Percentiles rank a stretch among this genome's conserved stretches.
Evolutionary conservation across 1,140 invertebrate genomes (phyloP).

Genomic region (Zaprionus capensis): DNA sequence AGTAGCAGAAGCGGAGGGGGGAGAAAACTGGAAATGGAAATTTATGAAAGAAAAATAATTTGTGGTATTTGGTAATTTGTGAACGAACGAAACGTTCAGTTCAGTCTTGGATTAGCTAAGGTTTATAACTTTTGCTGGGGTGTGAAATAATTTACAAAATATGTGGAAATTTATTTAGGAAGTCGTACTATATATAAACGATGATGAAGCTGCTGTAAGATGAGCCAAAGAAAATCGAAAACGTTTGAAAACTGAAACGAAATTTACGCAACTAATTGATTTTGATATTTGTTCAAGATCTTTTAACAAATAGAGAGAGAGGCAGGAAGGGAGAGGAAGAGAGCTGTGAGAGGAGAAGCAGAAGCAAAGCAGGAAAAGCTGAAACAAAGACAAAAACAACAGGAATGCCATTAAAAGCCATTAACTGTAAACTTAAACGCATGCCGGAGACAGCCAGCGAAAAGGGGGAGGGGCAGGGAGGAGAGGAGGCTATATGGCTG

Average conservation of each 20-base stretch:
- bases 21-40: slow-evolving; percentile 42
- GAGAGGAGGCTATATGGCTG: neutral
- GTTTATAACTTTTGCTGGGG: slow-evolving; percentile 43
- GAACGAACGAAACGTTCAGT: slow-evolving; percentile 45
- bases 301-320: slow-evolving; percentile 51
- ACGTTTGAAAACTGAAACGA: slow-evolving; percentile 41
- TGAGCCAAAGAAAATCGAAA: slow-evolving; percentile 8
- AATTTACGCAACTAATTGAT: slow-evolving; percentile 80
- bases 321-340: neutral
- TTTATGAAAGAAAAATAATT: slow-evolving; percentile 41
- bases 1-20: neutral
- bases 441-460: slow-evolving; percentile 68
- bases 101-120: slow-evolving; percentile 52
- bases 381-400: slow-evolving; percentile 41
- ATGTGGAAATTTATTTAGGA: slow-evolving; percentile 1
- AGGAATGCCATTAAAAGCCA: slow-evolving; percentile 78
- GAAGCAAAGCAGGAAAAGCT: slow-evolving; percentile 31
- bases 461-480: neutral
- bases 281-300: slow-evolving; percentile 73
- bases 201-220: neutral
- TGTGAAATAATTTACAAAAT: slow-evolving; percentile 67
- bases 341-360: slow-evolving; percentile 19
- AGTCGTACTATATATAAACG: slow-evolving; percentile 1
- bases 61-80: slow-evolving; percentile 70
- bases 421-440: slow-evolving; percentile 82